Conservation (phyloP, 1,140 invertebrate genomes). For the Drosophila sp. region DNA sequence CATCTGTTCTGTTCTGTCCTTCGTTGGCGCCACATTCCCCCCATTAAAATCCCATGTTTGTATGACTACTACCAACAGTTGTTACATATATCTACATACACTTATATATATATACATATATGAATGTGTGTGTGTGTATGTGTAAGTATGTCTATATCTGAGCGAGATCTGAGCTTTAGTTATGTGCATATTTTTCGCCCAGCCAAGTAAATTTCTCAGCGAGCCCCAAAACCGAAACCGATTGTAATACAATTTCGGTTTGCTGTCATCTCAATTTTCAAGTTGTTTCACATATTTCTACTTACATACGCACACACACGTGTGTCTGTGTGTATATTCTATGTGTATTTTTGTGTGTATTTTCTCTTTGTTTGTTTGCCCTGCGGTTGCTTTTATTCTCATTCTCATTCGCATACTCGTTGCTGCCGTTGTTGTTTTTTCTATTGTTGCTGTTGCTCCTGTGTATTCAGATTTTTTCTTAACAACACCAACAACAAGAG, state of each 20-base stretch:
- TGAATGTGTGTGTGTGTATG: background rate
- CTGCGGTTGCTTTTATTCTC: constrained; percentile 59
- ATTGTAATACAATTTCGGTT: constrained; percentile 77
- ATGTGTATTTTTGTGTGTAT: constrained; percentile 39
- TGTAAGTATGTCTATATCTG: constrained; percentile 34
- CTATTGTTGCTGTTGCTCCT: constrained; percentile 31
- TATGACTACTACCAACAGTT: constrained; percentile 29
- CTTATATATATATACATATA: constrained; percentile 14
- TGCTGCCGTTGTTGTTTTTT: constrained; percentile 26
- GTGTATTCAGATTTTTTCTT: constrained; percentile 59
- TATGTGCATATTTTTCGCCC: constrained; percentile 70
- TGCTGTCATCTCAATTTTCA: constrained; percentile 80
- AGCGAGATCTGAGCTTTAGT: constrained; percentile 60
- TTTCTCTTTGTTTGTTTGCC: constrained; percentile 61
- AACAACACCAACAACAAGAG: constrained; percentile 38
- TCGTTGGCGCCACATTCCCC: constrained; percentile 27
- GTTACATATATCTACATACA: constrained; percentile 50
- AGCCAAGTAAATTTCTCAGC: constrained; percentile 7
- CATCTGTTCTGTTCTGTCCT: constrained; percentile 13
- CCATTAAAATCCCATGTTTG: constrained; percentile 53
- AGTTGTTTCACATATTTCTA: constrained; percentile 58
- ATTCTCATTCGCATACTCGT: constrained; percentile 14
- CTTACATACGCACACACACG: background rate
- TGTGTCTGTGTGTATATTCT: constrained; percentile 23
- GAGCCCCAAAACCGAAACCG: constrained; percentile 23